Conservation (phyloP, 2,888 invertebrate genomes). For the Tuberolachnus salignus region DNA sequence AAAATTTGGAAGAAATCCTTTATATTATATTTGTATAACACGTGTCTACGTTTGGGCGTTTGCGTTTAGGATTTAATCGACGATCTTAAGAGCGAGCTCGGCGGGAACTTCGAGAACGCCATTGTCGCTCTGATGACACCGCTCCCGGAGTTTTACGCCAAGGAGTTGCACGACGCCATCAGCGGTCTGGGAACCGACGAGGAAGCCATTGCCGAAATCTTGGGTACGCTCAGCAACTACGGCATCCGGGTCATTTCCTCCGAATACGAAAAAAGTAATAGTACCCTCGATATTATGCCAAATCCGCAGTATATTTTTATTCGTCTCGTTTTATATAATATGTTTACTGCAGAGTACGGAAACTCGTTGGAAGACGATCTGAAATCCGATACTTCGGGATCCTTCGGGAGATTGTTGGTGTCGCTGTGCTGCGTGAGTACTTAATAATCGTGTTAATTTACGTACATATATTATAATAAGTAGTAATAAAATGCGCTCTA, state of each 20-base stretch:
- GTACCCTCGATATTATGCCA: neutral
- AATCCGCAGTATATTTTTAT: neutral
- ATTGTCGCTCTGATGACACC: constrained; percentile 65
- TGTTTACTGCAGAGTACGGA: constrained; percentile 72
- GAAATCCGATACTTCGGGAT: constrained; percentile 92
- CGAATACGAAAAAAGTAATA: constrained; percentile 62
- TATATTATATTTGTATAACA: no score
- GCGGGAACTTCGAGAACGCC: constrained; percentile 65
- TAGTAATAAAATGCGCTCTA: neutral
- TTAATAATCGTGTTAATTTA: neutral
- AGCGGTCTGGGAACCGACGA: constrained; percentile 64
- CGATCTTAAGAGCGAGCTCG: constrained; percentile 64
- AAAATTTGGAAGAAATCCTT: no score
- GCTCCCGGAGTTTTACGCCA: constrained; percentile 64
- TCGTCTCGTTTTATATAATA: constrained; percentile 42
- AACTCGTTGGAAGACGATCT: constrained; percentile 83
- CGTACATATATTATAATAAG: no score
- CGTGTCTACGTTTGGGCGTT: neutral
- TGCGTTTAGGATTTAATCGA: constrained; percentile 62
- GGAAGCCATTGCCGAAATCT: constrained; percentile 64
- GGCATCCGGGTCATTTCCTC: constrained; percentile 62
- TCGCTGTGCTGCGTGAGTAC: constrained; percentile 74
- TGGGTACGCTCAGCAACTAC: constrained; percentile 65
- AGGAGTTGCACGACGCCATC: constrained; percentile 65
- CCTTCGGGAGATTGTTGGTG: constrained; percentile 88